Percentiles rank a stretch among this genome's conserved stretches.
phyloP scores from a whole-genome alignment of 1,140 invertebrate genomes.

The Drosophila equinoxialis region DNA sequence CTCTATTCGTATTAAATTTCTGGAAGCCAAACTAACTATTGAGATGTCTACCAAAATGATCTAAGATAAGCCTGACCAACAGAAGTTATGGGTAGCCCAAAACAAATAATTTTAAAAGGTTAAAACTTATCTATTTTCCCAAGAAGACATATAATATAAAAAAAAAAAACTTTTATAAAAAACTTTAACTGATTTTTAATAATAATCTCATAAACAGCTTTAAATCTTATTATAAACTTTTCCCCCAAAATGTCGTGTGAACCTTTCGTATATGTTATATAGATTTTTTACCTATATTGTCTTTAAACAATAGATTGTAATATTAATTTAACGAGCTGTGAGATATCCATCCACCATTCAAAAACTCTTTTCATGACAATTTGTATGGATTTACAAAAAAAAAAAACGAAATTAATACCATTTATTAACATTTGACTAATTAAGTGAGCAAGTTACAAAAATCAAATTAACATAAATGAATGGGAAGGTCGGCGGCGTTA shows the following conservation, averaged over 20 bases:
- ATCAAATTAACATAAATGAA: conserved; percentile 59
- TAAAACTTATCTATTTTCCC: too few relatives aligned
- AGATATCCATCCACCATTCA: conserved; percentile 25
- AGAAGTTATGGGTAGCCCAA: too few relatives aligned
- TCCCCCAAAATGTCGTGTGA: conserved; percentile 1
- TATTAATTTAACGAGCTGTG: conserved; percentile 21
- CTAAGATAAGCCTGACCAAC: neutral
- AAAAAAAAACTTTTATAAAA: too few relatives aligned
- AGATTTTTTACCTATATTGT: neutral
- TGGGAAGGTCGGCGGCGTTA: conserved; percentile 47
- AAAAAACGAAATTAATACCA: conserved; percentile 37
- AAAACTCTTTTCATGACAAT: conserved; percentile 15
- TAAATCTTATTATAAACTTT: neutral
- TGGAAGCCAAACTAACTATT: neutral
- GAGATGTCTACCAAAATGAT: neutral
- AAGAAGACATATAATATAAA: too few relatives aligned
- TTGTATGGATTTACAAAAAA: conserved; percentile 9
- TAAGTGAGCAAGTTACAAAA: conserved; percentile 37
- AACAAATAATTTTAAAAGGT: too few relatives aligned
- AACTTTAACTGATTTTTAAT: neutral
- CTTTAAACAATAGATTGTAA: conserved; percentile 32
- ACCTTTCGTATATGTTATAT: neutral
- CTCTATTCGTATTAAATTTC: conserved; percentile 14
- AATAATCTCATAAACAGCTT: neutral
- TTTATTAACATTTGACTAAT: conserved; percentile 67